phyloP scores from a whole-genome alignment of 2,113 vertebrate species.

The Rhegmatorhina hoffmannsi region DNA sequence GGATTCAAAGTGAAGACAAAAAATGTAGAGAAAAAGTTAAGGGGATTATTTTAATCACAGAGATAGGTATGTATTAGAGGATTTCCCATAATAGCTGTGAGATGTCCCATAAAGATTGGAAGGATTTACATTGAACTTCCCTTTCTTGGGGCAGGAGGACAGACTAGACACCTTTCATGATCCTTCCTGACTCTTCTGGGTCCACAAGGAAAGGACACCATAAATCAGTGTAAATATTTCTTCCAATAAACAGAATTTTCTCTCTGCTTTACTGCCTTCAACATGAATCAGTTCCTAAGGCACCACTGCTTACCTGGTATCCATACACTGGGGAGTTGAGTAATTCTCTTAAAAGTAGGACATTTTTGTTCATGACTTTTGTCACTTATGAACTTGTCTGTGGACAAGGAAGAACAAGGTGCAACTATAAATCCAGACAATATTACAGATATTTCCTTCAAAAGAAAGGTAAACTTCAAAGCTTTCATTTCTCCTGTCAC shows the following conservation, averaged over 20 bases:
- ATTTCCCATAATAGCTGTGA: neutral
- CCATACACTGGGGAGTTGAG: neutral
- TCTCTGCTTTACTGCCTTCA: neutral
- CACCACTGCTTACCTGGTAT: neutral
- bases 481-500: conserved; percentile 6
- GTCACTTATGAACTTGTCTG: neutral
- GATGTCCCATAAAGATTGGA: neutral
- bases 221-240: neutral
- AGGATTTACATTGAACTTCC: neutral
- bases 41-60: neutral
- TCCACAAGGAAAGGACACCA: neutral
- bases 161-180: neutral
- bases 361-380: neutral
- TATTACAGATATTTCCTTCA: neutral
- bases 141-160: neutral
- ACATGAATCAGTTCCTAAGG: neutral
- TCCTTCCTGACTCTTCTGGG: neutral
- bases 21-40: neutral
- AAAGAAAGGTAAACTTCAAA: conserved; percentile 38
- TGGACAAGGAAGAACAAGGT: neutral
- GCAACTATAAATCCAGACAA: neutral
- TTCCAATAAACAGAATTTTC: neutral
- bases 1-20: neutral
- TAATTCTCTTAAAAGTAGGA: neutral
- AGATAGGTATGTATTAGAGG: neutral